A percentile compares a stretch with the other conserved stretches of the same genome.
Evolutionary conservation across 2,888 invertebrate species (phyloP).

Genomic region (Arge pagana): DNA sequence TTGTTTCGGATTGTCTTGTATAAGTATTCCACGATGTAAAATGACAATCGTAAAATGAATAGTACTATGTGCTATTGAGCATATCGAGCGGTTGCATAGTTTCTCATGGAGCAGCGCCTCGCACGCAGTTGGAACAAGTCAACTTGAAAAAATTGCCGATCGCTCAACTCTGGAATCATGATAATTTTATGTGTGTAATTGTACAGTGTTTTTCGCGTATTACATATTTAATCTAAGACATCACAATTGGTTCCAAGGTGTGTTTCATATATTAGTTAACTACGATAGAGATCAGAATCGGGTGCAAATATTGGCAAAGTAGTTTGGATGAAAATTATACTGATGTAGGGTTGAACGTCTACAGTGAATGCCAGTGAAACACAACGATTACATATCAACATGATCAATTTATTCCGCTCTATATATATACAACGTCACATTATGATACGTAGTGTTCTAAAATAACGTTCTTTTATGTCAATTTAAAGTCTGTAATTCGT

Average conservation of each 20-base stretch:
- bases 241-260: slow-evolving; percentile 3
- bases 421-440: background rate
- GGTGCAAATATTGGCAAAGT: no score
- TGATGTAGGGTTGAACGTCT: background rate
- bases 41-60: no score
- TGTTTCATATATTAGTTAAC: background rate
- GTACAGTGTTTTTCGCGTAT: slow-evolving; percentile 5
- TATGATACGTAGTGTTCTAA: background rate
- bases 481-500: background rate
- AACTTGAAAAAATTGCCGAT: slow-evolving; percentile 4
- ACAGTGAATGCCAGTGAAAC: background rate
- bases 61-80: slow-evolving; percentile 2
- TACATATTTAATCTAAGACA: background rate
- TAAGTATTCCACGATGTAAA: no score
- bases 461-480: slow-evolving; percentile 1
- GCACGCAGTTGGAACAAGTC: slow-evolving; percentile 5
- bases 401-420: background rate
- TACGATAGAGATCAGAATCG: background rate
- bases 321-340: slow-evolving; percentile 7
- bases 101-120: slow-evolving; percentile 13
- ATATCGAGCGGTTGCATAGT: slow-evolving; percentile 20
- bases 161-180: slow-evolving; percentile 7
- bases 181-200: slow-evolving; percentile 6
- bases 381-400: background rate
- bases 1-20: no score